Evolutionary conservation across 64 coral and sea anemone species (phyloP), one percentile per base, ranked within the genome.

Genomic region (Pocillopora verrucosa): DNA sequence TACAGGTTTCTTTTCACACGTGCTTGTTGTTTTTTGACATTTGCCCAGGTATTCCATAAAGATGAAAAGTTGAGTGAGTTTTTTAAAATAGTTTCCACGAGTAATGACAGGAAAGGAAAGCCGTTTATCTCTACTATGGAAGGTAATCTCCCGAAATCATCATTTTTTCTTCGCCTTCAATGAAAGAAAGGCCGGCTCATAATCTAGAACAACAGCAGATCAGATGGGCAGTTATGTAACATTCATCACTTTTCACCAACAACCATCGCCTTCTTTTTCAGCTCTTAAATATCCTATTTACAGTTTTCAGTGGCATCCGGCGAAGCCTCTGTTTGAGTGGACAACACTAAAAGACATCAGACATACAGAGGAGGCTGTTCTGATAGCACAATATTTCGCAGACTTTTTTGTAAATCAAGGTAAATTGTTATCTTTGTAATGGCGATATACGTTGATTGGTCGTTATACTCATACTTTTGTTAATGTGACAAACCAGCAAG

Each of bases 291-390:
- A 95, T 72, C 94, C 94, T 4, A 60, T 95, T 16, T 95, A 89
- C 72, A 51, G 86, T 38, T 84, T 92, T 25, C 94, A 95, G 25
- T 95, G 90, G 63, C 94, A 95, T 59, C 90, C 94, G 19, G 65
- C 75, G 22, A 95, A 95, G 20, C 83, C 89, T 16, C 61, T 84
- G 86, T 95, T 95, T 89, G 94, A 95, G 56, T 95, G 94, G 94
- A 56, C 79, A 14, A 56, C 70, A 11, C 26, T 36, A 13, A 61
- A 79, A 34, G 57, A 83, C 26, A 92, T 95, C 37, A 73, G 17
- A 26, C 94, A 95, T 36, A 70, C 78, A 13, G 25, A 79, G 13
- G 86, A 92, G 15, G 94, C 94, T 70, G 88, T 95, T 68, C 41
- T 63, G 1, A 19, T 77, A 1, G 72, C 72, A 60, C 86, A 89